Conservation (phyloP, 2,888 invertebrate species). For the Dromius quadrimaculatus region DNA sequence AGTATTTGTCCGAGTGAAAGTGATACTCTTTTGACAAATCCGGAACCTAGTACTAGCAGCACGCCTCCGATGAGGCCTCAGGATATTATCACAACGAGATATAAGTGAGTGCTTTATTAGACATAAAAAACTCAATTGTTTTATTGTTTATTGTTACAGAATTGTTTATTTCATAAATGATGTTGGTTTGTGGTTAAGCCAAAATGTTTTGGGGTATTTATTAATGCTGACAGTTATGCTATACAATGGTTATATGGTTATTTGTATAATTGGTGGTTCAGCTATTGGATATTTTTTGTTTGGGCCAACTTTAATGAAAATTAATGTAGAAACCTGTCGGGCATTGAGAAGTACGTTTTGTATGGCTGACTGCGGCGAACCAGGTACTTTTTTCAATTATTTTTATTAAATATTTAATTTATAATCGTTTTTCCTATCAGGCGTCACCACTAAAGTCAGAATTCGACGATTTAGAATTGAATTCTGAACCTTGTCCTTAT, state of each 20-base stretch:
- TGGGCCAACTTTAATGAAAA: conserved; percentile 68
- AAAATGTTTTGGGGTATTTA: conserved; percentile 73
- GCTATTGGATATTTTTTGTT: conserved; percentile 72
- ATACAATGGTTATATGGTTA: conserved; percentile 76
- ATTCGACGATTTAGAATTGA: conserved; percentile 20
- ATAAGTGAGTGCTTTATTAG: conserved; percentile 18
- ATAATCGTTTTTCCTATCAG: not conserved
- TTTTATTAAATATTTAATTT: conserved; percentile 15
- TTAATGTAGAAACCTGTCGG: conserved; percentile 68
- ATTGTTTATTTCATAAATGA: conserved; percentile 61
- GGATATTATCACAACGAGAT: conserved; percentile 18
- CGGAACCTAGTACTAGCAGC: conserved; percentile 31
- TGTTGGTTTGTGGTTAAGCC: conserved; percentile 62
- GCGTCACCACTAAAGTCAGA: not conserved
- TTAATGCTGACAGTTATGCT: conserved; percentile 82
- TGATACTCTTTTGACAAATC: conserved; percentile 62
- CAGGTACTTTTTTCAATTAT: conserved; percentile 64
- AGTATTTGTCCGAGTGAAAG: conserved; percentile 65
- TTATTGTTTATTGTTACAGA: conserved; percentile 58
- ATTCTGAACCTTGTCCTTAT: not conserved
- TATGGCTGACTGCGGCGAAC: conserved; percentile 63
- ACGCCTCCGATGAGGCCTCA: not conserved
- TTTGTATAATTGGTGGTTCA: conserved; percentile 76
- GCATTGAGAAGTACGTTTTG: conserved; percentile 66
- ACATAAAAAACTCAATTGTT: conserved; percentile 2